These are phyloP conservation scores for Cenopis cana DNA, from an alignment of 2,888 invertebrate genomes.

Conservation along the genomic window DNA sequence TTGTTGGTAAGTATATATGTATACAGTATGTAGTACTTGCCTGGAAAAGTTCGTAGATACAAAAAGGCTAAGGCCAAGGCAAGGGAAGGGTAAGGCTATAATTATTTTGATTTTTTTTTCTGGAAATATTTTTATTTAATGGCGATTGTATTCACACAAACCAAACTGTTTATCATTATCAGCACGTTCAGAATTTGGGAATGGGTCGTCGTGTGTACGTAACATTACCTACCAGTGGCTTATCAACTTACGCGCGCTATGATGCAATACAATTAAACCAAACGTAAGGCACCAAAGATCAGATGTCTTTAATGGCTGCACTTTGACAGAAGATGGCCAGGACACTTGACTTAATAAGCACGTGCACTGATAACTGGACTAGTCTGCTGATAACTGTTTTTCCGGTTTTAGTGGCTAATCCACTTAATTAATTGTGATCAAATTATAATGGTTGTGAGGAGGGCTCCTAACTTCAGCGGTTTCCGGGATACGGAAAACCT, in stretches of 20 bases:
- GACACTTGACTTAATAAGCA: background rate
- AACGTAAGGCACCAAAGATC: conserved; percentile 38
- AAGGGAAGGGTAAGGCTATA: no score
- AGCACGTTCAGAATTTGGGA: conserved; percentile 2
- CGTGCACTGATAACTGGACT: background rate
- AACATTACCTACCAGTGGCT: background rate
- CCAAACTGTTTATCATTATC: background rate
- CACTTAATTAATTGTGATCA: no score
- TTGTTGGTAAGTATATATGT: no score
- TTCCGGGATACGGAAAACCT: no score
- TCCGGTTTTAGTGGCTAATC: conserved; percentile 14
- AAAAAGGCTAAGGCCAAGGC: no score
- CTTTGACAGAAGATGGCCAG: conserved; percentile 8
- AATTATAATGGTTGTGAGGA: no score
- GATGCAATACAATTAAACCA: conserved; percentile 53
- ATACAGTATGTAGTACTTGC: no score
- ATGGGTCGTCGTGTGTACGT: background rate
- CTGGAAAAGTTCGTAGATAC: no score
- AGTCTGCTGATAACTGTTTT: background rate
- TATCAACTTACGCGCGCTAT: conserved; percentile 34
- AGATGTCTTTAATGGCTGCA: background rate
- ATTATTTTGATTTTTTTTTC: background rate
- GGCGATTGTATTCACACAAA: background rate
- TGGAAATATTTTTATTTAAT: background rate
- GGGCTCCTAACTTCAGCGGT: no score